Percentiles rank a stretch among this genome's conserved stretches.
phyloP scores from a whole-genome alignment of 2,888 invertebrate genomes.

The Drymonia ruficornis region DNA sequence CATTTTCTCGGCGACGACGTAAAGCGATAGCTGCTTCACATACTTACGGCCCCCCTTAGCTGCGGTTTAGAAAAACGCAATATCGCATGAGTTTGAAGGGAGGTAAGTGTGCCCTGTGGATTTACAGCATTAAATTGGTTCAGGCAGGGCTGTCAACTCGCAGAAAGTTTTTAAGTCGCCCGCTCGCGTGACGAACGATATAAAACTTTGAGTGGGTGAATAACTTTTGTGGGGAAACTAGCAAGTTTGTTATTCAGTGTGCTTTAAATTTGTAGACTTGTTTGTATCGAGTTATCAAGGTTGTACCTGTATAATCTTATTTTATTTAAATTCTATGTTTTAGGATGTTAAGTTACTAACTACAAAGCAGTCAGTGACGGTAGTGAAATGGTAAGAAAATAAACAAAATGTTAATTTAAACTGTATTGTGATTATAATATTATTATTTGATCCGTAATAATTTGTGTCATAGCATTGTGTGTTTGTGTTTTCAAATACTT shows the following conservation, averaged over 20 bases:
- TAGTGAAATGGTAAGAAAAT: no score
- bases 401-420: no score
- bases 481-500: no score
- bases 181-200: slow-evolving; percentile 53
- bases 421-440: no score
- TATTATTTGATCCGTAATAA: no score
- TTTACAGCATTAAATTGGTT: slow-evolving; percentile 81
- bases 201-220: slow-evolving; percentile 46
- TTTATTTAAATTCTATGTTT: no score
- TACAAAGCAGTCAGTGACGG: no score
- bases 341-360: no score
- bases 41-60: slow-evolving; percentile 52
- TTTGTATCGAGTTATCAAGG: slow-evolving; percentile 36
- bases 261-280: slow-evolving; percentile 42
- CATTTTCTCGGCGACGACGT: slow-evolving; percentile 59
- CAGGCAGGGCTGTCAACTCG: slow-evolving; percentile 68
- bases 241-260: slow-evolving; percentile 43
- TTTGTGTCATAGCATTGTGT: no score
- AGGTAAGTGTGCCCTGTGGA: slow-evolving; percentile 81
- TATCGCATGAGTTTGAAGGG: slow-evolving; percentile 80
- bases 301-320: background rate
- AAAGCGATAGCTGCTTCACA: slow-evolving; percentile 50
- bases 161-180: slow-evolving; percentile 53
- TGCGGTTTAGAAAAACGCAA: slow-evolving; percentile 78
- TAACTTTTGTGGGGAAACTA: slow-evolving; percentile 44